Conservation (phyloP, 2,888 invertebrate genomes). For the Drymonia ruficornis region DNA sequence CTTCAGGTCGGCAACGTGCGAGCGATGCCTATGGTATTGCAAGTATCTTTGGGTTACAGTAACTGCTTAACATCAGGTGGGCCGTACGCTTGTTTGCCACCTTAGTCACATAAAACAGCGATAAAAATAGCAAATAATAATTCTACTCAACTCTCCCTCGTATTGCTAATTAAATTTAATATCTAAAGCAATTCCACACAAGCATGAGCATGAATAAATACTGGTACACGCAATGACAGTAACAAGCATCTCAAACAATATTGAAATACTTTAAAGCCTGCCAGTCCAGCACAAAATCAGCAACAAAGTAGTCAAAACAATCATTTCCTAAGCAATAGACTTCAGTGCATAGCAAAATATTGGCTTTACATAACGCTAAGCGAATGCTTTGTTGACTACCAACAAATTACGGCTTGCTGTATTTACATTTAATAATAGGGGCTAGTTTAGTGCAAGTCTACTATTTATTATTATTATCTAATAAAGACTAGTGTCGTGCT, state of each 20-base stretch:
- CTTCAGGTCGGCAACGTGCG: too few species aligned
- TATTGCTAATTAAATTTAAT: too few species aligned
- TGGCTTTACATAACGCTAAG: slow-evolving; percentile 1
- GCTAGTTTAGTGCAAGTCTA: not conserved
- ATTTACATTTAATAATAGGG: not conserved
- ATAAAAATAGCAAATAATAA: too few species aligned
- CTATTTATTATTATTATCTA: not conserved
- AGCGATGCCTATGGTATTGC: too few species aligned
- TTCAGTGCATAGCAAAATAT: not conserved
- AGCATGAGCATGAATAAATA: too few species aligned
- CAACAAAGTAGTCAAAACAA: not conserved
- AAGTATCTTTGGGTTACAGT: too few species aligned
- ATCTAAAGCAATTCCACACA: too few species aligned
- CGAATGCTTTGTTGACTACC: not conserved
- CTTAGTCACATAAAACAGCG: too few species aligned
- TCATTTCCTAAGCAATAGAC: not conserved
- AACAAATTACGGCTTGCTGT: slow-evolving; percentile 2
- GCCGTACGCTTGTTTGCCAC: too few species aligned
- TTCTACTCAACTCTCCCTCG: too few species aligned
- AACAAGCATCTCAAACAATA: not conserved
- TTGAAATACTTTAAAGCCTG: not conserved
- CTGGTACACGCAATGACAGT: not conserved
- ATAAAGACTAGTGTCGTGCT: too few species aligned
- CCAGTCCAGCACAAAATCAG: not conserved
- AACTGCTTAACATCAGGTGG: too few species aligned